Base-by-base conservation (phyloP, 2,113 vertebrate species). In the Brienomyrus brachyistius region DNA sequence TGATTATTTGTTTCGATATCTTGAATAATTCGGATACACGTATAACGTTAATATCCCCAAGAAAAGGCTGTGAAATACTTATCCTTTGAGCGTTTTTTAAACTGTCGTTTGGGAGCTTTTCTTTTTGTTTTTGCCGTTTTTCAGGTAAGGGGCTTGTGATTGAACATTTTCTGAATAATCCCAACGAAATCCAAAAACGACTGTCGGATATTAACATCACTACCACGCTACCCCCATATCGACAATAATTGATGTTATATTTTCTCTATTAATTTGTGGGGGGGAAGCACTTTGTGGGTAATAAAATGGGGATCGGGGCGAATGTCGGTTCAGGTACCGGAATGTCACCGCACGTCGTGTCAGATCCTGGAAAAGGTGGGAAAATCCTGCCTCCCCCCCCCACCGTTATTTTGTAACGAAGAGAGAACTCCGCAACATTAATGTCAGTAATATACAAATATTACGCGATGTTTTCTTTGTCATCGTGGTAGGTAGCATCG, bases 271-370 rank as follows among this genome's bases (percentile, higher is more conserved):
- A 11, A 23, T 84, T 48, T 83, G 17, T 1, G 19, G 43, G 19
- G 77, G 35, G 21, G 11, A 8, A 52, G 52, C 50, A 43, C 31
- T 74, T 74, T 74, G n/a, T 74, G 66, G 11, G 50, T 8, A 31
- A 17, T 43, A 51, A 88, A 74, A 88, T 74, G 86, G 56, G 87
- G 27, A 40, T 66, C n/a, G 40, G 83, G 48, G 23, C 47, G 35
- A 23, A 77, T 56, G 74, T 89, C 62, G 70, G 56, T 85, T 23
- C 77, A 85, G 77, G 90, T 90, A 88, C 66, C 70, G 90, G 91
- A 90, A 90, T 89, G 90, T 89, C 89, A 90, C 82, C 84, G 31
- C 43, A 11, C 51, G 35, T 89, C 84, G 77, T 85, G 23, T 47
- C 80, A 19, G 15, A 35, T 17, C 54, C 21, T 45, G n/a, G 21